Conservation (phyloP, 92 coral and sea anemone species). For the Palythoa grandis region DNA sequence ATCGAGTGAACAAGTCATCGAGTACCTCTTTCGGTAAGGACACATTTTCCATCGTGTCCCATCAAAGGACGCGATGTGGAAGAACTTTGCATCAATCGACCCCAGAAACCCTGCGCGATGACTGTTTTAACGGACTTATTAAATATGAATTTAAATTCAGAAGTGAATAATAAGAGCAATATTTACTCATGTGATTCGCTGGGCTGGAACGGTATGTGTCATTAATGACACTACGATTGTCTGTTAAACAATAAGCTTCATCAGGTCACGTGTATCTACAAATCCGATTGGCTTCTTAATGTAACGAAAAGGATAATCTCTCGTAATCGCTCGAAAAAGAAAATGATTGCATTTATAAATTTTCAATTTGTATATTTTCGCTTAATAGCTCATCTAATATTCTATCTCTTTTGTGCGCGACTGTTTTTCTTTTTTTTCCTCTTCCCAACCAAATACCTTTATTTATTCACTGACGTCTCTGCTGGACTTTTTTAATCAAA, state of each 20-base stretch:
- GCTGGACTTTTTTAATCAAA: too few relatives aligned
- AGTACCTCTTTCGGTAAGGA: conserved; percentile 31
- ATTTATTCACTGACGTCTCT: neutral
- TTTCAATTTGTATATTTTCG: neutral
- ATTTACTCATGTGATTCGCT: conserved; percentile 46
- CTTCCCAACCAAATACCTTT: too few relatives aligned
- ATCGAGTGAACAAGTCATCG: conserved; percentile 82
- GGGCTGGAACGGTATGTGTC: conserved; percentile 48
- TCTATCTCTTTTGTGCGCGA: neutral
- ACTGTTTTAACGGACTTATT: conserved; percentile 22
- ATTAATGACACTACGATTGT: conserved; percentile 23
- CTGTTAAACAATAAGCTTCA: neutral
- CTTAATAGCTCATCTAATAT: neutral
- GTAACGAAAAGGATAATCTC: neutral
- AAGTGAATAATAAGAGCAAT: conserved; percentile 34
- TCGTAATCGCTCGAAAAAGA: neutral
- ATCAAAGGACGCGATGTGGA: conserved; percentile 2
- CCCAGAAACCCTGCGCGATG: neutral
- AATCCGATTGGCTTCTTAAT: conserved; percentile 10
- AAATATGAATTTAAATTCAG: conserved; percentile 38
- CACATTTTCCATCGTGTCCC: conserved; percentile 63
- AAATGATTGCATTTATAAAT: neutral
- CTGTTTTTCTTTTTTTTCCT: neutral
- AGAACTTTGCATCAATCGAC: conserved; percentile 7
- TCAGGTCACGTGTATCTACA: conserved; percentile 14